A percentile compares a stretch with the other conserved stretches of the same genome.
phyloP scores from a whole-genome alignment of 2,888 invertebrate species.

The Lithophane ornitopus region DNA sequence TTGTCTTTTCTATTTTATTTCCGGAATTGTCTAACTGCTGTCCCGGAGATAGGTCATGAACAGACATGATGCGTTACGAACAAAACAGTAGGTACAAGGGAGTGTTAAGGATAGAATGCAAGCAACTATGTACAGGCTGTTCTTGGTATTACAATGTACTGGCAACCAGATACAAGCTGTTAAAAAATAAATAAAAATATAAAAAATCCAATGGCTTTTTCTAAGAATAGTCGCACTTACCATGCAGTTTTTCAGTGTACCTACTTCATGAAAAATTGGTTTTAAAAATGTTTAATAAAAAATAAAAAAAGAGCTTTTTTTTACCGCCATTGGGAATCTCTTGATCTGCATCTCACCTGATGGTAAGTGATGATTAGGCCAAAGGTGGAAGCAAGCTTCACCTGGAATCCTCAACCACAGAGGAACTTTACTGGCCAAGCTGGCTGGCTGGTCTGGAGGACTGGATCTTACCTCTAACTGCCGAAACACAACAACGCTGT shows the following conservation, averaged over 20 bases:
- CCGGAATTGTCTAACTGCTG: neutral
- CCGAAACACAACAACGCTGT: too few species aligned
- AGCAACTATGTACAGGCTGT: neutral
- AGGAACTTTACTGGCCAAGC: too few species aligned
- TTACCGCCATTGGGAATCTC: too few species aligned
- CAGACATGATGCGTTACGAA: neutral
- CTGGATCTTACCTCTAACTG: too few species aligned
- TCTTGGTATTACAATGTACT: constrained; percentile 5
- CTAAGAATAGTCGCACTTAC: neutral
- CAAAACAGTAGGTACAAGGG: neutral
- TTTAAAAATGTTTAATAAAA: too few species aligned
- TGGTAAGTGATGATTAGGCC: too few species aligned
- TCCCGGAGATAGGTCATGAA: neutral
- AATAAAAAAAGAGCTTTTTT: too few species aligned
- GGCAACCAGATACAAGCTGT: neutral
- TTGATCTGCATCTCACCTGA: too few species aligned
- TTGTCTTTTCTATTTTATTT: constrained; percentile 37
- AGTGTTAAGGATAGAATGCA: constrained; percentile 1
- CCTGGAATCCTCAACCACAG: too few species aligned
- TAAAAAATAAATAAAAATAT: neutral
- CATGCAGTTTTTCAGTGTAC: constrained; percentile 14
- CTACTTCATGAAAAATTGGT: constrained; percentile 7
- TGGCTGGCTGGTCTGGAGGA: too few species aligned
- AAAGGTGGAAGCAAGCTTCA: too few species aligned
- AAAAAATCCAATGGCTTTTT: neutral